These are phyloP conservation scores for Athalia cordata DNA, from an alignment of 2,888 invertebrate genomes.

Conservation along the genomic window DNA sequence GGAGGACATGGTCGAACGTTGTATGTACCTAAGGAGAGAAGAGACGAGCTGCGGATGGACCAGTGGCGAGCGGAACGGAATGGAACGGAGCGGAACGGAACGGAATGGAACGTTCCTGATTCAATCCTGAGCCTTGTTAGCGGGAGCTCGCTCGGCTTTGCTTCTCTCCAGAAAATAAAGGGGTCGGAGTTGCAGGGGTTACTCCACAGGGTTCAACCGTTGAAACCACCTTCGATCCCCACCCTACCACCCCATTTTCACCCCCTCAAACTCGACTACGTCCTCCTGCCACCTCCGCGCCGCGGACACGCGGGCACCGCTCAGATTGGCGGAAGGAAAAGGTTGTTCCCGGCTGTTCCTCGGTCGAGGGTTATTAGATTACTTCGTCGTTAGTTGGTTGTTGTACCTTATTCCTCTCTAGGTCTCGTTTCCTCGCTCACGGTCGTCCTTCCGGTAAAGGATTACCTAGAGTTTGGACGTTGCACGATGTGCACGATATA, in stretches of 20 bases:
- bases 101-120: slow-evolving; percentile 39
- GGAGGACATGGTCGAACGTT: slow-evolving; percentile 22
- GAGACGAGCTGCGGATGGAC: slow-evolving; percentile 21
- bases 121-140: slow-evolving; percentile 47
- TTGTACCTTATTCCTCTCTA: slow-evolving; percentile 31
- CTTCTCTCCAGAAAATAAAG: slow-evolving; percentile 26
- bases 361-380: slow-evolving; percentile 44
- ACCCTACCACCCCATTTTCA: no score
- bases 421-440: slow-evolving; percentile 1
- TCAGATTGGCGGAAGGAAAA: slow-evolving; percentile 46
- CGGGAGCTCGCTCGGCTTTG: slow-evolving; percentile 39
- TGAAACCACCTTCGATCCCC: background rate
- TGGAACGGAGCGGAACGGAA: background rate
- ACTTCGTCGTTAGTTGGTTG: slow-evolving; percentile 46
- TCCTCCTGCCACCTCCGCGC: slow-evolving; percentile 22
- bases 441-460: slow-evolving; percentile 6
- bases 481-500: background rate
- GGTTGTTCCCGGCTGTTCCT: slow-evolving; percentile 41
- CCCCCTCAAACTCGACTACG: no score
- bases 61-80: slow-evolving; percentile 26
- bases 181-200: slow-evolving; percentile 7
- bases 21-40: background rate
- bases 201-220: slow-evolving; percentile 26
- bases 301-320: slow-evolving; percentile 31
- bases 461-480: background rate